phyloP scores from a whole-genome alignment of 2,797 vertebrate species.

The Erethizon dorsatum region DNA sequence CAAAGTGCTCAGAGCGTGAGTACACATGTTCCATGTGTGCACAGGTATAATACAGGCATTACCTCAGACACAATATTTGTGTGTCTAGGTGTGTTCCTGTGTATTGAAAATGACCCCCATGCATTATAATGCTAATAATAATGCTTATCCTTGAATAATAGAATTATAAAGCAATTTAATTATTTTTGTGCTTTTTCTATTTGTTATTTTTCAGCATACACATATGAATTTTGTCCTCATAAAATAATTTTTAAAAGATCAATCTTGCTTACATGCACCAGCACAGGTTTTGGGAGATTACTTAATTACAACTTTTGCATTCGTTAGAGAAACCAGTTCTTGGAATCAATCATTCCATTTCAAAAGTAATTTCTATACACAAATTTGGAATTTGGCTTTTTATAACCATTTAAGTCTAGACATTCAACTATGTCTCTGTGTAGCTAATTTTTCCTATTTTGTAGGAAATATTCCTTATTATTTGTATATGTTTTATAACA shows the following conservation, averaged over 20 bases:
- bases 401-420: background rate
- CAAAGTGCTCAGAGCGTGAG: background rate
- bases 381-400: background rate
- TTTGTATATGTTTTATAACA: background rate
- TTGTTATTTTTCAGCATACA: background rate
- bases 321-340: background rate
- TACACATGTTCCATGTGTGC: background rate
- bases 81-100: fast-evolving
- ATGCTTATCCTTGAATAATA: background rate
- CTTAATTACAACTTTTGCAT: background rate
- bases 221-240: background rate
- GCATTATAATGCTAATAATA: background rate
- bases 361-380: background rate
- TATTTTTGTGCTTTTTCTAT: background rate
- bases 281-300: background rate
- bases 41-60: background rate
- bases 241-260: background rate
- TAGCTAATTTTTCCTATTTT: conserved; percentile 24
- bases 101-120: background rate
- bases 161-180: background rate
- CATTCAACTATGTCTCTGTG: background rate
- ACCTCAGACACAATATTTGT: background rate
- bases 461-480: conserved; percentile 23
- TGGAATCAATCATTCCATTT: conserved; percentile 6
- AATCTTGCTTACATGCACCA: background rate